These are phyloP conservation scores for Philonicus albiceps DNA, from an alignment of 2,888 invertebrate species.

Conservation along the genomic window DNA sequence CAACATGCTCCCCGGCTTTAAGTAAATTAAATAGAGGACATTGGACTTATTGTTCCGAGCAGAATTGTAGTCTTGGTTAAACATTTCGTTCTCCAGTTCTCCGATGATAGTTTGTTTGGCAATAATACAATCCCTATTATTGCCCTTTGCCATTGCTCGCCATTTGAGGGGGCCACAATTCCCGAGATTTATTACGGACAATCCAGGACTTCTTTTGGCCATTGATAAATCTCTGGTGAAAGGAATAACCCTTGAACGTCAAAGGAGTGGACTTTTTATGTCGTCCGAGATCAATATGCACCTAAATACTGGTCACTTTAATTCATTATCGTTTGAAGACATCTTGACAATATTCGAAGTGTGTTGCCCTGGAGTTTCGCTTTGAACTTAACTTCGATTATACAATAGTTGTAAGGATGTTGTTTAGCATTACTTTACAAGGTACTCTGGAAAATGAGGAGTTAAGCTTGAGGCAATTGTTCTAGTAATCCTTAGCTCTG, in stretches of 20 bases:
- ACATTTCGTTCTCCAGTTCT: neutral
- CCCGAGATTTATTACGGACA: neutral
- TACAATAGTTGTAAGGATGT: neutral
- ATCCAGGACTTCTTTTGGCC: neutral
- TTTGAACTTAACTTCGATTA: neutral
- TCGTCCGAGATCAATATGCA: neutral
- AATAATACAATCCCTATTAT: slow-evolving; percentile 25
- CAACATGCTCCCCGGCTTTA: slow-evolving; percentile 2
- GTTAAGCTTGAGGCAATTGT: neutral
- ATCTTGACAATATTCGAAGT: neutral
- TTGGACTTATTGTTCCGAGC: slow-evolving; percentile 12
- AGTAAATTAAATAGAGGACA: slow-evolving; percentile 31
- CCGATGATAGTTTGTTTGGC: slow-evolving; percentile 11
- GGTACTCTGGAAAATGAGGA: neutral
- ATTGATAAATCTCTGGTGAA: neutral
- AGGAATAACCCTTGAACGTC: slow-evolving; percentile 16
- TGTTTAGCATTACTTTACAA: neutral
- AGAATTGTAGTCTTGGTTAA: slow-evolving; percentile 1
- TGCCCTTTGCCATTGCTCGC: neutral
- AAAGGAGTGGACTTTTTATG: neutral
- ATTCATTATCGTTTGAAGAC: neutral
- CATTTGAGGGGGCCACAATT: neutral
- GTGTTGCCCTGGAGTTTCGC: neutral
- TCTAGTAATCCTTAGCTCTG: neutral
- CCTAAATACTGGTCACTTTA: neutral